phyloP scores from a whole-genome alignment of 2,888 invertebrate species.

The Tiphia femorata region DNA sequence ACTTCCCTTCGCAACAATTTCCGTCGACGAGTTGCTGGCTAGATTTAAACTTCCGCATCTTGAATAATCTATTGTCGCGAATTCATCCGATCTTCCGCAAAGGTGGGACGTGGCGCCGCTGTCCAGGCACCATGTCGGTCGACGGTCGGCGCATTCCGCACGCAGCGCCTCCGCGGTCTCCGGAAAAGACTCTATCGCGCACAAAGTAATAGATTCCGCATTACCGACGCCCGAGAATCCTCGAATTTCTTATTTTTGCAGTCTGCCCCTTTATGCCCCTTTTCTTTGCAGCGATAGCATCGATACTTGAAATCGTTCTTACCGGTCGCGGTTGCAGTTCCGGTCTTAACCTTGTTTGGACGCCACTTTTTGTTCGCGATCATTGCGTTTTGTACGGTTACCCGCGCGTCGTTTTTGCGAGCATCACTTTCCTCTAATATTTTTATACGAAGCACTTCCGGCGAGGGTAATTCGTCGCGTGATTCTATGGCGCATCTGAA shows the following conservation, averaged over 20 bases:
- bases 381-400: conserved; percentile 5
- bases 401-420: conserved; percentile 5
- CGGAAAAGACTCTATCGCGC: neutral
- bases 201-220: no score
- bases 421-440: conserved; percentile 14
- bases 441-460: conserved; percentile 10
- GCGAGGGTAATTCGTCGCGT: neutral
- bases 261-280: conserved; percentile 12
- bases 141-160: neutral
- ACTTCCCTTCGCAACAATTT: conserved; percentile 14
- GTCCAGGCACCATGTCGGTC: conserved; percentile 23
- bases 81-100: conserved; percentile 15
- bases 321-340: neutral
- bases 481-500: neutral
- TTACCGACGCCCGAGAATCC: no score
- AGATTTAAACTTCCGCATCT: conserved; percentile 19
- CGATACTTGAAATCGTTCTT: neutral
- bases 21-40: conserved; percentile 18
- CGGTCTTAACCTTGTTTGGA: neutral
- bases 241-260: conserved; percentile 9
- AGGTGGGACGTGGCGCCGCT: conserved; percentile 29
- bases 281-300: conserved; percentile 11
- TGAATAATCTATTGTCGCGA: conserved; percentile 13
- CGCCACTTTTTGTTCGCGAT: no score
- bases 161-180: conserved; percentile 1